phyloP scores from a whole-genome alignment of 53 echinoderm and acorn worm genomes.

The Echinarachnius parma region DNA sequence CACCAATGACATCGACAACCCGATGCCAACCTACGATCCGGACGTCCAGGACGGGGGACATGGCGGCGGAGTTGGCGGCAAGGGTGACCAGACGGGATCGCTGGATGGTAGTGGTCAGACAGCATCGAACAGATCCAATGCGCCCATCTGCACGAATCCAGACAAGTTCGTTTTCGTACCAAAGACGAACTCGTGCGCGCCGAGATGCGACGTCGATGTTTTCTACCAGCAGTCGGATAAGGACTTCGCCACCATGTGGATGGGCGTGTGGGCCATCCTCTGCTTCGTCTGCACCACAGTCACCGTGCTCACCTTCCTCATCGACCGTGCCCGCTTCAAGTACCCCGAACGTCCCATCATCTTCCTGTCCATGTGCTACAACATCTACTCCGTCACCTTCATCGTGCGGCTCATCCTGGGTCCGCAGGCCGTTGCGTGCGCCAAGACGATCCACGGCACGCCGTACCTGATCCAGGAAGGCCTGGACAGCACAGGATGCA shows the following conservation, averaged over 20 bases:
- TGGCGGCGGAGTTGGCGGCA: neutral
- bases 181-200: constrained; percentile 77
- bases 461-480: constrained; percentile 87
- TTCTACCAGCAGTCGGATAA: constrained; percentile 83
- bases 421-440: constrained; percentile 80
- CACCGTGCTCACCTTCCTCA: constrained; percentile 91
- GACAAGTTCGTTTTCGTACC: constrained; percentile 71
- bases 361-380: constrained; percentile 95
- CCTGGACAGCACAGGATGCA: constrained; percentile 90
- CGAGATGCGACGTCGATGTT: constrained; percentile 85
- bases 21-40: constrained; percentile 26
- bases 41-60: neutral
- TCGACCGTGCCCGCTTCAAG: constrained; percentile 82
- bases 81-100: neutral
- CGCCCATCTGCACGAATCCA: constrained; percentile 61
- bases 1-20: constrained; percentile 44
- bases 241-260: constrained; percentile 90
- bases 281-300: constrained; percentile 85
- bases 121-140: constrained; percentile 1
- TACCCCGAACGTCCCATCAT: constrained; percentile 97
- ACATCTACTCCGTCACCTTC: constrained; percentile 84
- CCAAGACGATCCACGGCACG: constrained; percentile 47
- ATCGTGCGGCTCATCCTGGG: constrained; percentile 80
- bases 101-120: neutral
- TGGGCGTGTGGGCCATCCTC: constrained; percentile 94